Percentiles rank a stretch among this genome's conserved stretches.
phyloP scores from a whole-genome alignment of 2,888 invertebrate species.

The Xanthia icteritia region DNA sequence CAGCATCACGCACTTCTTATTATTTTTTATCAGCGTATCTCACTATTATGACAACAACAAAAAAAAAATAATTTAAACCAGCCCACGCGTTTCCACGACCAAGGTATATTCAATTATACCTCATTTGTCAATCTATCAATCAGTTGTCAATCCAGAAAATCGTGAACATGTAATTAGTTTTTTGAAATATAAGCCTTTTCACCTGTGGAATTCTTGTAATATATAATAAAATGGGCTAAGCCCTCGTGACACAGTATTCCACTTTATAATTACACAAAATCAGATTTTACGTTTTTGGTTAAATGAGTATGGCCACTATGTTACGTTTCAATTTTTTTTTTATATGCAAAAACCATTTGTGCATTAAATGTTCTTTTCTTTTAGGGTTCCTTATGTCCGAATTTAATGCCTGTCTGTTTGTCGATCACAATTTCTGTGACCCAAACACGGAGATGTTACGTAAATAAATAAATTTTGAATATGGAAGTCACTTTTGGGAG shows the following conservation, averaged over 20 bases:
- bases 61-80: conserved; percentile 31
- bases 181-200: conserved; percentile 7
- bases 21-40: not conserved
- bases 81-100: conserved; percentile 37
- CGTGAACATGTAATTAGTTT: conserved; percentile 54
- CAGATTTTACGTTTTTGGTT: not conserved
- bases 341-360: not conserved
- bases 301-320: not conserved
- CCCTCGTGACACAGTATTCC: not conserved
- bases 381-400: not conserved
- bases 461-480: too few relatives aligned
- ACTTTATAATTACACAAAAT: not conserved
- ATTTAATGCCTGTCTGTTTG: too few relatives aligned
- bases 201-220: not conserved
- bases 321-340: not conserved
- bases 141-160: conserved; percentile 52
- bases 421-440: too few relatives aligned
- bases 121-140: conserved; percentile 56
- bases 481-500: too few relatives aligned
- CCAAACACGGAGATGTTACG: too few relatives aligned
- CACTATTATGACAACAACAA: not conserved
- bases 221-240: not conserved
- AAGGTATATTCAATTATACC: conserved; percentile 19
- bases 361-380: not conserved
- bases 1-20: not conserved